These are phyloP conservation scores for Epinephelus lanceolatus DNA, from an alignment of 2,113 vertebrate species.

Conservation along the genomic window DNA sequence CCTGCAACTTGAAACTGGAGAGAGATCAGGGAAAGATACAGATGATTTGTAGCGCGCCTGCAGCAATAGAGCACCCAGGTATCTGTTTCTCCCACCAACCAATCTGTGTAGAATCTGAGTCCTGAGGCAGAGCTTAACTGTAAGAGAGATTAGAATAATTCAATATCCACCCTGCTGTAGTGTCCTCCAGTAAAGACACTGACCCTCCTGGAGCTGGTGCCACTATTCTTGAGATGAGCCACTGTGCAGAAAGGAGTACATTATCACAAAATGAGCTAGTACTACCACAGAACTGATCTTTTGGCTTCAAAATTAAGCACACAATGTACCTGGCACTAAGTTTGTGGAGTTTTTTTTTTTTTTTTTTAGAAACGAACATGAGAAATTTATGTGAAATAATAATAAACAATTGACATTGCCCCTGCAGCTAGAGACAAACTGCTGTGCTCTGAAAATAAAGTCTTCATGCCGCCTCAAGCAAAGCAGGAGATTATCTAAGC, in stretches of 20 bases:
- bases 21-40: slow-evolving; percentile 67
- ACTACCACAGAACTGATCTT: background rate
- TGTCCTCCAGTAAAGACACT: slow-evolving; percentile 57
- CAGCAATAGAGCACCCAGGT: slow-evolving; percentile 64
- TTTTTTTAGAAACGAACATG: slow-evolving; percentile 28
- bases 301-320: slow-evolving; percentile 2
- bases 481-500: slow-evolving; percentile 76
- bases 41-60: slow-evolving; percentile 70
- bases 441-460: slow-evolving; percentile 70
- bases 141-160: slow-evolving; percentile 70
- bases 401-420: slow-evolving; percentile 59
- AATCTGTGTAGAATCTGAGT: slow-evolving; percentile 69
- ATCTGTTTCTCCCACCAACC: slow-evolving; percentile 61
- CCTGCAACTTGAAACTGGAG: slow-evolving; percentile 67
- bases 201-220: slow-evolving; percentile 45
- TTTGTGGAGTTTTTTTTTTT: background rate
- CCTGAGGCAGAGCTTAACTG: slow-evolving; percentile 65
- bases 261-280: background rate
- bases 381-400: slow-evolving; percentile 44
- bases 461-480: slow-evolving; percentile 62
- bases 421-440: slow-evolving; percentile 59
- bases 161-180: slow-evolving; percentile 56
- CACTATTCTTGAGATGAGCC: slow-evolving; percentile 11
- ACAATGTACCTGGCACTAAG: slow-evolving; percentile 5
- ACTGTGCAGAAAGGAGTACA: slow-evolving; percentile 4